Percentiles rank a stretch among this genome's conserved stretches.
Conservation (phyloP, 2,888 invertebrate genomes). For the Orthosia gracilis region DNA sequence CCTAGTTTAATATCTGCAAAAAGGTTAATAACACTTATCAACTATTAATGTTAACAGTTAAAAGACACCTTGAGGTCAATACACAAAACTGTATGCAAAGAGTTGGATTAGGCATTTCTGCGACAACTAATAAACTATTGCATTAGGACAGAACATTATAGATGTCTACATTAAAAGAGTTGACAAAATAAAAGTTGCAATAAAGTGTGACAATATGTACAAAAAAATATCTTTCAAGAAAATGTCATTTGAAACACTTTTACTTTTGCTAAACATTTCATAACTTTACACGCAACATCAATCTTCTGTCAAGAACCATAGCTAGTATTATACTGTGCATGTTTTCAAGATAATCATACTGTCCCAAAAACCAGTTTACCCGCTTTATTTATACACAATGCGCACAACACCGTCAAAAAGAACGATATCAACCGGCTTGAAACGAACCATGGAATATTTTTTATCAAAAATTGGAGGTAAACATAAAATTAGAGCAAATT, state of each 20-base stretch:
- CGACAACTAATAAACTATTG: neutral
- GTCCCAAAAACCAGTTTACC: constrained; percentile 42
- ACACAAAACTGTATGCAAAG: neutral
- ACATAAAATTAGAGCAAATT: constrained; percentile 25
- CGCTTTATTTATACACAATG: constrained; percentile 44
- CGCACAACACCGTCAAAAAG: constrained; percentile 15
- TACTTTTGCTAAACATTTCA: constrained; percentile 29
- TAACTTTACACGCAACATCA: constrained; percentile 6
- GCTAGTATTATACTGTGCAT: neutral
- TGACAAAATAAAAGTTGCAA: neutral
- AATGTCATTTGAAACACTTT: constrained; percentile 42
- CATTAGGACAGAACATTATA: constrained; percentile 1
- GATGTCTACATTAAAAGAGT: constrained; percentile 3
- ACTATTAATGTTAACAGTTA: constrained; percentile 23
- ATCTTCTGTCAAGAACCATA: constrained; percentile 1
- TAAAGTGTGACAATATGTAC: constrained; percentile 4
- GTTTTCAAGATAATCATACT: neutral
- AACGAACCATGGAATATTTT: constrained; percentile 11
- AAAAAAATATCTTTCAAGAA: neutral
- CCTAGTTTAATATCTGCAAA: neutral
- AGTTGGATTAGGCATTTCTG: neutral
- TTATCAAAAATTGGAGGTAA: constrained; percentile 52
- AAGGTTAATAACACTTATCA: constrained; percentile 16
- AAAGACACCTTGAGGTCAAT: constrained; percentile 10
- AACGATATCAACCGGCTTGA: constrained; percentile 49